These are phyloP conservation scores for Drosophila fungiperda DNA, from an alignment of 2,888 invertebrate species.

Conservation along the genomic window DNA sequence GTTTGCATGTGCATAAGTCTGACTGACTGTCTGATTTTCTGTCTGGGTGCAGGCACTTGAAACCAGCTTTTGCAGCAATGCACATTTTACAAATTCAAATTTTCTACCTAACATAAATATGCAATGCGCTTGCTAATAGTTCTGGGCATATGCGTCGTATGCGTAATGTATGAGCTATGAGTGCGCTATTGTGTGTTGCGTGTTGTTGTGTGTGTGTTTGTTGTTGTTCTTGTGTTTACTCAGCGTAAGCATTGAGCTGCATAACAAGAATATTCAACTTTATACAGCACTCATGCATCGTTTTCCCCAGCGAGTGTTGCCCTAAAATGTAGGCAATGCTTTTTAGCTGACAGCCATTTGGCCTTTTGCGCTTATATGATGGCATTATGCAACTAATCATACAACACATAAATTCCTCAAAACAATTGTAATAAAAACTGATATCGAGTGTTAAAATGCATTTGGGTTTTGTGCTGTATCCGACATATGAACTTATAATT, in stretches of 20 bases:
- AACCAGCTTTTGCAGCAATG: slow-evolving; percentile 26
- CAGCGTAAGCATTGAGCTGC: slow-evolving; percentile 19
- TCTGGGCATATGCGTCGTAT: slow-evolving; percentile 67
- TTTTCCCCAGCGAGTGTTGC: slow-evolving; percentile 17
- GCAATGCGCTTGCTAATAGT: slow-evolving; percentile 72
- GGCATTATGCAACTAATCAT: background rate
- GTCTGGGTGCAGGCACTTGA: slow-evolving; percentile 6
- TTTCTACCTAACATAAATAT: slow-evolving; percentile 62
- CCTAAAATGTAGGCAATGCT: slow-evolving; percentile 43
- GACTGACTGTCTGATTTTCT: slow-evolving; percentile 13
- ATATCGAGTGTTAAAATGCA: background rate
- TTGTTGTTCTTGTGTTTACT: background rate
- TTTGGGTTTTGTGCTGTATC: background rate
- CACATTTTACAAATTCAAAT: slow-evolving; percentile 49
- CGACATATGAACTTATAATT: background rate
- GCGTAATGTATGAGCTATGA: slow-evolving; percentile 58
- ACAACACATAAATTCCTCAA: background rate
- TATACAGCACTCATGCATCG: slow-evolving; percentile 16
- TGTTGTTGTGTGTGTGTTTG: background rate
- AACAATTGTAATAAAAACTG: background rate
- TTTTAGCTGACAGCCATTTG: slow-evolving; percentile 12
- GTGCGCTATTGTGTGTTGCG: slow-evolving; percentile 16
- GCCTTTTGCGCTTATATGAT: background rate
- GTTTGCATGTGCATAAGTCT: slow-evolving; percentile 13
- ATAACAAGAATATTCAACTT: slow-evolving; percentile 19